These are phyloP conservation scores for Ephydatia muelleri DNA, from an alignment of 37 sponge, comb jelly and placozoan genomes.

Conservation along the genomic window DNA sequence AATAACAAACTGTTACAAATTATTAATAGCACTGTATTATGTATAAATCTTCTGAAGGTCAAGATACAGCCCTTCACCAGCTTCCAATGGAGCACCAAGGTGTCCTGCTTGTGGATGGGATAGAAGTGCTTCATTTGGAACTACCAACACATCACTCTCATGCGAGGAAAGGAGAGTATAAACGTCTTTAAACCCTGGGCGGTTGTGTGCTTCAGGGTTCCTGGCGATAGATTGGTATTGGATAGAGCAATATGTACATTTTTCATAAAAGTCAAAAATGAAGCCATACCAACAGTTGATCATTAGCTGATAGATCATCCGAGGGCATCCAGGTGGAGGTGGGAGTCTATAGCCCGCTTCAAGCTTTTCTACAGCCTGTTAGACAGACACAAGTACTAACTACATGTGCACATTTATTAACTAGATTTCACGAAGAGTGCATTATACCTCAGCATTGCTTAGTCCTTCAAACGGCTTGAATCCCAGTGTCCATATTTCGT, in stretches of 20 bases:
- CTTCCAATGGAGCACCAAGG: not conserved
- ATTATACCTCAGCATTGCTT: conserved; percentile 36
- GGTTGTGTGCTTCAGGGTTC: not conserved
- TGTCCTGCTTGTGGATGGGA: not conserved
- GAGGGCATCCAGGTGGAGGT: not conserved
- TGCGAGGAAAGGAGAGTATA: not conserved
- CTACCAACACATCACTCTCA: not conserved
- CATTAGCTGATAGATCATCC: not conserved
- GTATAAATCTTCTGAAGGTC: not conserved
- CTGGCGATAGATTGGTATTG: not conserved
- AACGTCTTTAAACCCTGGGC: not conserved
- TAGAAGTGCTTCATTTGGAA: not conserved
- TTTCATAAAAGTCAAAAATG: too few relatives aligned
- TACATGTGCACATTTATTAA: too few relatives aligned
- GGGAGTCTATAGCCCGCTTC: not conserved
- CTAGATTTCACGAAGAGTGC: not conserved
- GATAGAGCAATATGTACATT: too few relatives aligned
- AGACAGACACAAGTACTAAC: not conserved
- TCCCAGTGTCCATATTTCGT: conserved; percentile 69
- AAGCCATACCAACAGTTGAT: not conserved
- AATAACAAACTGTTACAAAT: not conserved
- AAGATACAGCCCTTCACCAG: not conserved
- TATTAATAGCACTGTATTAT: not conserved
- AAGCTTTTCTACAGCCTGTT: not conserved
- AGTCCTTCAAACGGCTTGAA: conserved; percentile 52